phyloP scores from a whole-genome alignment of 2,797 vertebrate genomes.

The Acomys russatus region DNA sequence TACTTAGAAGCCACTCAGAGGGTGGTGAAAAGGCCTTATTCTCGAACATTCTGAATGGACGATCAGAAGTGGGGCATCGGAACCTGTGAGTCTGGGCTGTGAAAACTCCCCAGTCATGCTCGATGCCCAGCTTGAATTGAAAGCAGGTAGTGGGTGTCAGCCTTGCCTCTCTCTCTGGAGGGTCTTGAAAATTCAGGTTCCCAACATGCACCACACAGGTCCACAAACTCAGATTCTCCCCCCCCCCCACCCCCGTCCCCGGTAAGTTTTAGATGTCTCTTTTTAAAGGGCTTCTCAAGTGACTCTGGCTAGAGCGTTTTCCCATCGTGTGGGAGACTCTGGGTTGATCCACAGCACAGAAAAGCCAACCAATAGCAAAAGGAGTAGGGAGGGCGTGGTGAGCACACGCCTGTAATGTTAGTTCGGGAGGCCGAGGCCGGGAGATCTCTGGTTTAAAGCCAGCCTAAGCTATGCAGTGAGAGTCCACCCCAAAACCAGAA shows the following conservation, averaged over 20 bases:
- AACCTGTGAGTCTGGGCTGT: neutral
- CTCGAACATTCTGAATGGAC: neutral
- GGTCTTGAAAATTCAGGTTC: neutral
- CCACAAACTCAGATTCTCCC: neutral
- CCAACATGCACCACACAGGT: rapidly evolving
- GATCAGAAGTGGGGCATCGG: neutral
- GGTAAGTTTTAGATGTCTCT: neutral
- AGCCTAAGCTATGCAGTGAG: neutral
- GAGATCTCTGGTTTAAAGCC: neutral
- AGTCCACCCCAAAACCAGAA: neutral
- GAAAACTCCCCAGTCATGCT: neutral
- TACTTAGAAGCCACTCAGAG: neutral
- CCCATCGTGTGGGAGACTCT: neutral
- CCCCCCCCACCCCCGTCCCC: too few relatives aligned
- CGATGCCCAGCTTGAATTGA: neutral
- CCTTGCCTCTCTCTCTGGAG: neutral
- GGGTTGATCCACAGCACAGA: neutral
- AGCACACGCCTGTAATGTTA: neutral
- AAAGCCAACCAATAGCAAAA: neutral
- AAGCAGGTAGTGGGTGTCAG: neutral
- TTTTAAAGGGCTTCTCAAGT: neutral
- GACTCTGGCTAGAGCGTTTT: neutral
- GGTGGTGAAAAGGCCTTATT: neutral
- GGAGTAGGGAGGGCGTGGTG: neutral
- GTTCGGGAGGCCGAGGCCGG: neutral